These are phyloP conservation scores for Notolepis coatsorum DNA, from an alignment of 2,797 vertebrate species.

Conservation along the genomic window DNA sequence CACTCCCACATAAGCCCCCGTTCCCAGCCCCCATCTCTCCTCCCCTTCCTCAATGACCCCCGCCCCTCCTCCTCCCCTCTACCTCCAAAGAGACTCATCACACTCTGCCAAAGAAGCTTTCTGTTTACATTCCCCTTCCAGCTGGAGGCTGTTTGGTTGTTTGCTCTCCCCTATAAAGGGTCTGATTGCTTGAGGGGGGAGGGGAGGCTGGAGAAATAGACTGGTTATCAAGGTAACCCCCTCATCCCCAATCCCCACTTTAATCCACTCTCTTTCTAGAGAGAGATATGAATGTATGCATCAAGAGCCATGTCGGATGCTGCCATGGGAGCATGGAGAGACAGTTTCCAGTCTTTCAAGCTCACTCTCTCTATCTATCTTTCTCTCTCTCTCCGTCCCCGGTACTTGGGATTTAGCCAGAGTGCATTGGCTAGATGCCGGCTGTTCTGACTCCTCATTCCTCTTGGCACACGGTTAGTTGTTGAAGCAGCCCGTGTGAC, in stretches of 20 bases:
- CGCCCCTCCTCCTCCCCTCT: slow-evolving; percentile 79
- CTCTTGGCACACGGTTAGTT: slow-evolving; percentile 30
- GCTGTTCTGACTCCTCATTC: slow-evolving; percentile 27
- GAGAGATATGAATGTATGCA: slow-evolving; percentile 79
- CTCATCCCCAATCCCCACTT: slow-evolving; percentile 17
- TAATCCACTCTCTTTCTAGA: slow-evolving; percentile 43
- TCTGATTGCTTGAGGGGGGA: slow-evolving; percentile 23
- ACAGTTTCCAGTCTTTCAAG: slow-evolving; percentile 10
- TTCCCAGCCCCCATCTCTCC: slow-evolving; percentile 38
- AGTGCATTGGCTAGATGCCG: not conserved
- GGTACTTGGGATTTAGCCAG: slow-evolving; percentile 18
- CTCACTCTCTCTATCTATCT: slow-evolving; percentile 24
- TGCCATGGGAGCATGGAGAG: slow-evolving; percentile 34
- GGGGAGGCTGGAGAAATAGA: slow-evolving; percentile 14
- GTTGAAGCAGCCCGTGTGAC: slow-evolving; percentile 36
- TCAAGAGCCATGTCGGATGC: slow-evolving; percentile 65
- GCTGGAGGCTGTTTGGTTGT: slow-evolving; percentile 45
- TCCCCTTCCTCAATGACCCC: slow-evolving; percentile 46
- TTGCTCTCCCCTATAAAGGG: slow-evolving; percentile 34
- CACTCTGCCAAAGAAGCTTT: slow-evolving; percentile 88
- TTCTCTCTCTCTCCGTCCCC: slow-evolving; percentile 25
- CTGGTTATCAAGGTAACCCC: slow-evolving; percentile 30
- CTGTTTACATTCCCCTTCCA: slow-evolving; percentile 76
- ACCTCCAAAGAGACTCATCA: slow-evolving; percentile 90
- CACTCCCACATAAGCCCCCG: slow-evolving; percentile 83